These are phyloP conservation scores for Pristionchus fissidentatus DNA, from an alignment of 2,888 invertebrate species.

Conservation along the genomic window DNA sequence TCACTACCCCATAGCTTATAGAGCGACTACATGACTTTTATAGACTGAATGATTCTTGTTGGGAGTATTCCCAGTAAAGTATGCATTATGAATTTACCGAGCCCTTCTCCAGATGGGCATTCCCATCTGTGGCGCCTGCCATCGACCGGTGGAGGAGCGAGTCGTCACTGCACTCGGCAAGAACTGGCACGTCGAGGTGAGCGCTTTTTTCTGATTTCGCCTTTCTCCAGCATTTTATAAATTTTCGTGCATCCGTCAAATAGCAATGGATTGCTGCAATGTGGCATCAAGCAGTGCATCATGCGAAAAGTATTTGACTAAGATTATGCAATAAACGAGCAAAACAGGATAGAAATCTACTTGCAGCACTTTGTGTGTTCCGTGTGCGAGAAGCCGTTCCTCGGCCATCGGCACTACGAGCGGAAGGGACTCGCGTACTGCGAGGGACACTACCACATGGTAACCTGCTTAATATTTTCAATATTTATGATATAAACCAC, in stretches of 20 bases:
- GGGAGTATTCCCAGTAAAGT: no score
- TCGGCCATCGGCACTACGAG: constrained; percentile 98
- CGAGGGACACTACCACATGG: constrained; percentile 94
- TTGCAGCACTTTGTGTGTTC: constrained; percentile 97
- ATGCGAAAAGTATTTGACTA: not conserved
- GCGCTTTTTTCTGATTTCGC: not conserved
- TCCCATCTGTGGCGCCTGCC: constrained; percentile 99
- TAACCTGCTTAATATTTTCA: constrained; percentile 52
- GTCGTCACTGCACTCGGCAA: constrained; percentile 98
- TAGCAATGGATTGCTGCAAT: not conserved
- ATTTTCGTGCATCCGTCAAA: not conserved
- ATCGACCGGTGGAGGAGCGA: constrained; percentile 97
- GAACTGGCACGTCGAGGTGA: constrained; percentile 96
- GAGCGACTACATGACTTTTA: not conserved
- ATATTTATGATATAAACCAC: no score
- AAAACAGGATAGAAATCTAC: not conserved
- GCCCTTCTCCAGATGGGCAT: constrained; percentile 96
- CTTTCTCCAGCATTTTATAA: not conserved
- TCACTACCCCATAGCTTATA: no score
- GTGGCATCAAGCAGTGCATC: no score
- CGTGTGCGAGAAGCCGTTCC: constrained; percentile 99
- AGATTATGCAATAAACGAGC: not conserved
- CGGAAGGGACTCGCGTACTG: constrained; percentile 98
- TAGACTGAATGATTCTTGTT: no score
- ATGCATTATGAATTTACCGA: not conserved